Conservation (phyloP, 2,888 invertebrate species). For the Melinopterus prodromus region DNA sequence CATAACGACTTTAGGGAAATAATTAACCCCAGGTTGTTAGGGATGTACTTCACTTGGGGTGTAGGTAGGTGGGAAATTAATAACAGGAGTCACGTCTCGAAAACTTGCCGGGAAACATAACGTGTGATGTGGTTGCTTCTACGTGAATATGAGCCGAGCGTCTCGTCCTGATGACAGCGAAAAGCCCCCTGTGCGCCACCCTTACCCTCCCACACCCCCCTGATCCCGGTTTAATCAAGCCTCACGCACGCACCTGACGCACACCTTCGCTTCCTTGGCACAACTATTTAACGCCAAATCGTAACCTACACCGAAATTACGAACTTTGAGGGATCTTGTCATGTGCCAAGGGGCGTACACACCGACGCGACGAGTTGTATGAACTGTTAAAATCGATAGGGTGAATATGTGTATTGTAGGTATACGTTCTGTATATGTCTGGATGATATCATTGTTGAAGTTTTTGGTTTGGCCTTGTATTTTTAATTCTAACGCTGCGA, state of each 20-base stretch:
- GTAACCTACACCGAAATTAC: neutral
- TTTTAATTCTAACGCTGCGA: no score
- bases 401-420: no score
- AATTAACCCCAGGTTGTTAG: neutral
- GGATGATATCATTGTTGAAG: no score
- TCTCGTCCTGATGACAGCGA: neutral
- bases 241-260: slow-evolving; percentile 4
- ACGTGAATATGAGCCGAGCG: neutral
- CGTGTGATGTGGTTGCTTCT: neutral
- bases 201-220: neutral
- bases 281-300: neutral
- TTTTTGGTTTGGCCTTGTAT: no score
- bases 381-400: neutral
- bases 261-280: neutral
- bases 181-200: neutral
- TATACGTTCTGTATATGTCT: no score
- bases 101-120: neutral
- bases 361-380: neutral
- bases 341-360: neutral
- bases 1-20: neutral
- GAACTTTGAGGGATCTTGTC: neutral
- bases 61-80: slow-evolving; percentile 4
- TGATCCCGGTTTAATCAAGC: neutral
- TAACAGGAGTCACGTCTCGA: neutral
- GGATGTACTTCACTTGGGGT: neutral